A percentile compares a stretch with the other conserved stretches of the same genome.
These are phyloP conservation scores for Halyomorpha halys DNA, from an alignment of 1,140 invertebrate genomes.

Conservation along the genomic window DNA sequence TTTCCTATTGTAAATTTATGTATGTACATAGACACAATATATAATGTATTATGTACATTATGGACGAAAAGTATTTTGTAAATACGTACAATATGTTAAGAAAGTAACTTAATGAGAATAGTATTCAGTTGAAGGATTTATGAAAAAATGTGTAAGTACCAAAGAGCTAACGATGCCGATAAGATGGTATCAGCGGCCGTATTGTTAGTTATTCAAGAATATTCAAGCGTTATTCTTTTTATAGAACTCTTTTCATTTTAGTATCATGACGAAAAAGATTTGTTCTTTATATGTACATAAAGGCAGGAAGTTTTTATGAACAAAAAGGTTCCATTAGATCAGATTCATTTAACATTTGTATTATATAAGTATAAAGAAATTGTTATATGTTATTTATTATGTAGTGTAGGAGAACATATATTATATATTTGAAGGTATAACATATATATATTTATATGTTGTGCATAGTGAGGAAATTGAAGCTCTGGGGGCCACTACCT, in stretches of 20 bases:
- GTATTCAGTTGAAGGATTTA: slow-evolving; percentile 2
- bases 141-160: slow-evolving; percentile 15
- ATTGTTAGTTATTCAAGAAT: slow-evolving; percentile 10
- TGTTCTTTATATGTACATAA: slow-evolving; percentile 6
- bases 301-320: slow-evolving; percentile 15
- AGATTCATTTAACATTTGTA: slow-evolving; percentile 14
- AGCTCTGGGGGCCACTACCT: slow-evolving; percentile 17
- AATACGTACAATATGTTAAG: slow-evolving; percentile 6
- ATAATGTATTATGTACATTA: not conserved
- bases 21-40: not conserved
- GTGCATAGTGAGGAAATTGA: slow-evolving; percentile 11
- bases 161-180: slow-evolving; percentile 18
- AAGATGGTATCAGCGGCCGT: not conserved
- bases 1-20: slow-evolving; percentile 15
- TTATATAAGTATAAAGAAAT: slow-evolving; percentile 14
- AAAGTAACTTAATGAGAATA: slow-evolving; percentile 1
- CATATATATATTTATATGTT: slow-evolving; percentile 19
- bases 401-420: slow-evolving; percentile 14
- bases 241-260: slow-evolving; percentile 12
- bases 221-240: slow-evolving; percentile 7
- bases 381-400: slow-evolving; percentile 21
- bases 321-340: slow-evolving; percentile 18
- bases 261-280: not conserved
- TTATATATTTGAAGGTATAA: slow-evolving; percentile 11
- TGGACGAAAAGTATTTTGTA: slow-evolving; percentile 12